Evolutionary conservation across 2,888 invertebrate genomes (phyloP).

Genomic region (Rotaria sp.): DNA sequence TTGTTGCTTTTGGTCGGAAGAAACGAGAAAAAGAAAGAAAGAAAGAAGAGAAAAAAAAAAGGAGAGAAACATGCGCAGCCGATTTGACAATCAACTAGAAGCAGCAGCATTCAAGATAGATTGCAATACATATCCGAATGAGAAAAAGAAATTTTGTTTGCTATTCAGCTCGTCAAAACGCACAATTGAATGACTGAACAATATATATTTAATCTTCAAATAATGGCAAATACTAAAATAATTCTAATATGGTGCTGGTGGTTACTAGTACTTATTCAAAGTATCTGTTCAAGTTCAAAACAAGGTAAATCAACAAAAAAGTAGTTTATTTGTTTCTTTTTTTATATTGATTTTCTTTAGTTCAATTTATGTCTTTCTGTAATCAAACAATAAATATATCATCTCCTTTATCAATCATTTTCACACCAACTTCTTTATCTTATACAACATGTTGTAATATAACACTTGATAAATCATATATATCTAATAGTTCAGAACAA

Average conservation of each 20-base stretch:
- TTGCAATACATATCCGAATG: slow-evolving; percentile 15
- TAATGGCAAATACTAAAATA: background rate
- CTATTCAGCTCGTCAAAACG: background rate
- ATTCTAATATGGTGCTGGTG: background rate
- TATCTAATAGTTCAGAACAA: background rate
- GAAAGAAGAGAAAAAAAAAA: background rate
- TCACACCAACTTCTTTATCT: background rate
- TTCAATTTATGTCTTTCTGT: background rate
- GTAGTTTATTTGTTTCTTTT: background rate
- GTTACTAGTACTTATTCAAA: background rate
- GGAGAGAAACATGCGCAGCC: slow-evolving; percentile 16
- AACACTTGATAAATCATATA: background rate
- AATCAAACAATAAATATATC: background rate
- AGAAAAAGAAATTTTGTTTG: background rate
- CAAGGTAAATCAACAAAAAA: background rate
- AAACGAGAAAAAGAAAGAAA: background rate
- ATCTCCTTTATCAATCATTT: background rate
- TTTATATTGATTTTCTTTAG: background rate
- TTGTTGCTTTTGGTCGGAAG: slow-evolving; percentile 11
- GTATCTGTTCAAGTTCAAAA: background rate
- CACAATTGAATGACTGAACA: slow-evolving; percentile 2
- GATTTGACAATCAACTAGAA: slow-evolving; percentile 18
- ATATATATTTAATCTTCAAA: background rate
- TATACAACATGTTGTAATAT: background rate
- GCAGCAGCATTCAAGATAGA: slow-evolving; percentile 19